A percentile compares a stretch with the other conserved stretches of the same genome.
Evolutionary conservation across 2,113 vertebrate species (phyloP).

Genomic region (Epinephelus fuscoguttatus): DNA sequence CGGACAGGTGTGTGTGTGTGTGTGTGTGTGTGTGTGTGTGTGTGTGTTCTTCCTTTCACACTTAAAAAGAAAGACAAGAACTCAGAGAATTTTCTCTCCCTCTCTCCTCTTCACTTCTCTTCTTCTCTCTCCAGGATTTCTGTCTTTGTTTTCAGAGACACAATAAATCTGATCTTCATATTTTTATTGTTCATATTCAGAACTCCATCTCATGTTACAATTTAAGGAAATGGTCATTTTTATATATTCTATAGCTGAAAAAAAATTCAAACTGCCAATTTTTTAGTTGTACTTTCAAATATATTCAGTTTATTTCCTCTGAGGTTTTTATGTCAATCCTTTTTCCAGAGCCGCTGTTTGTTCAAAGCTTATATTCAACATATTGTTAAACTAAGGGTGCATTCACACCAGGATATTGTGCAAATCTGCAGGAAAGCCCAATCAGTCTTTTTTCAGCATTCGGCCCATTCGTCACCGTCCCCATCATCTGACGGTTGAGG

Average conservation of each 20-base stretch:
- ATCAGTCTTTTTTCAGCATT: too few relatives aligned
- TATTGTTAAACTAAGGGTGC: neutral
- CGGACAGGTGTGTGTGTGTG: constrained; percentile 76
- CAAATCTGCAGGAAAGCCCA: too few relatives aligned
- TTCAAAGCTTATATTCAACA: neutral
- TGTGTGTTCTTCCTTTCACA: constrained; percentile 57
- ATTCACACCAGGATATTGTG: too few relatives aligned
- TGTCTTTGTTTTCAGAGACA: neutral
- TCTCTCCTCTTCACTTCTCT: constrained; percentile 7
- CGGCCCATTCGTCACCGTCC: too few relatives aligned
- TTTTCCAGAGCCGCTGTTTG: too few relatives aligned
- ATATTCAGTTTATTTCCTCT: too few relatives aligned
- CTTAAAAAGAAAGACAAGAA: constrained; percentile 65
- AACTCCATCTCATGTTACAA: neutral
- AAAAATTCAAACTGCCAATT: neutral
- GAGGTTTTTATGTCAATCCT: neutral
- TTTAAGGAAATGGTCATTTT: neutral
- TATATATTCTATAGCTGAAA: too few relatives aligned
- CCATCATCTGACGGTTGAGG: too few relatives aligned
- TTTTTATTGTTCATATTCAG: neutral
- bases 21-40: constrained; percentile 44
- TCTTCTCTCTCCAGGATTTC: constrained; percentile 5
- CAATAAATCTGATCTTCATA: neutral
- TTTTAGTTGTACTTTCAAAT: too few relatives aligned
- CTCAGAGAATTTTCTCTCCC: constrained; percentile 47